Conservation (phyloP, 1,140 invertebrate genomes). For the Varroa destructor region DNA sequence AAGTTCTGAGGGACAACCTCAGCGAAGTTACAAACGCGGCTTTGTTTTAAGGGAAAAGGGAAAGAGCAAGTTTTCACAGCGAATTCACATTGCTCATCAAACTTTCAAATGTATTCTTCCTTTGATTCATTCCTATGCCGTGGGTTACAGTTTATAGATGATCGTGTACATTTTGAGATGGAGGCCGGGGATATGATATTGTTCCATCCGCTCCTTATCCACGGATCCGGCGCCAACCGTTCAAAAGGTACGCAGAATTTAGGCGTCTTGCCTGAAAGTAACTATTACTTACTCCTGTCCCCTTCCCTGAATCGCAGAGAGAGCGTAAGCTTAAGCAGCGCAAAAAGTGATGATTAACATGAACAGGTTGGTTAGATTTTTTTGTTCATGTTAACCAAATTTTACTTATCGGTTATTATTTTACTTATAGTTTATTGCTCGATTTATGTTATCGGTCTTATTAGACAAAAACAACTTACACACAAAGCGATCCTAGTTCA, state of each 20-base stretch:
- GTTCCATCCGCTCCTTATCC: slow-evolving; percentile 75
- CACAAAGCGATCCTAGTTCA: too few species aligned
- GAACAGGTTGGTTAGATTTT: too few species aligned
- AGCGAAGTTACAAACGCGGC: too few species aligned
- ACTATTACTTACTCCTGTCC: background rate
- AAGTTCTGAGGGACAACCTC: too few species aligned
- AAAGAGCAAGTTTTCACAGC: background rate
- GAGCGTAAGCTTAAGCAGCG: too few species aligned
- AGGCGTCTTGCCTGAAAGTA: slow-evolving; percentile 38
- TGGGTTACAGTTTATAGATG: slow-evolving; percentile 41
- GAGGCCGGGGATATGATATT: slow-evolving; percentile 74
- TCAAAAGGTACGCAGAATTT: slow-evolving; percentile 47
- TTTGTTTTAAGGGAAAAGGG: background rate
- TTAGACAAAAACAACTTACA: too few species aligned
- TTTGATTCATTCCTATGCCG: background rate
- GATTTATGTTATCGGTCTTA: too few species aligned
- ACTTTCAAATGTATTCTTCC: background rate
- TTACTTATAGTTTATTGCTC: too few species aligned
- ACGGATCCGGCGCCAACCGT: slow-evolving; percentile 67
- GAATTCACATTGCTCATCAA: background rate
- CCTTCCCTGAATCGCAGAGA: too few species aligned
- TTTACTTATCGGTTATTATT: too few species aligned
- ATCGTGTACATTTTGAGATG: slow-evolving; percentile 56
- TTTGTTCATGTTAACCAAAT: too few species aligned
- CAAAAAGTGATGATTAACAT: too few species aligned